Evolutionary conservation across 2,888 invertebrate species (phyloP).

Genomic region (Desoria tigrina): DNA sequence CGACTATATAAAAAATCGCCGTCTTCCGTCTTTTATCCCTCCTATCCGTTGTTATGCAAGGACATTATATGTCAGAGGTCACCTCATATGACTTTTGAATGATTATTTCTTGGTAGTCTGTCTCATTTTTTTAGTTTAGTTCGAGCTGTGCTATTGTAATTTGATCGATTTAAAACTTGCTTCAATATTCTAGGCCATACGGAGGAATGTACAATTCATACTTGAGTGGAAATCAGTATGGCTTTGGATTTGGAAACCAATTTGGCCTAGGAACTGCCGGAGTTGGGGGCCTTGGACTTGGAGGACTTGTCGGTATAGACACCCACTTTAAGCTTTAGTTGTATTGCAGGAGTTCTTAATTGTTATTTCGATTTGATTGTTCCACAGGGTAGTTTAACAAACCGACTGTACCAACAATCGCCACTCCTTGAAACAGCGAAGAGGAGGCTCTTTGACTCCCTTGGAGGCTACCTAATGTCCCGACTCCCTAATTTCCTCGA

Average conservation of each 20-base stretch:
- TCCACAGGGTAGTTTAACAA: no score
- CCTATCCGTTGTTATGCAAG: slow-evolving; percentile 1
- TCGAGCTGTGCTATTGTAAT: no score
- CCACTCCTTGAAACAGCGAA: slow-evolving; percentile 28
- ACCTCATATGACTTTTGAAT: neutral
- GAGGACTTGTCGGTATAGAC: slow-evolving; percentile 14
- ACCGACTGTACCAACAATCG: slow-evolving; percentile 1
- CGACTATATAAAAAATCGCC: neutral
- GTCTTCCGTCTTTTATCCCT: slow-evolving; percentile 14
- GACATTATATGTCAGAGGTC: no score
- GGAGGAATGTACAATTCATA: slow-evolving; percentile 9
- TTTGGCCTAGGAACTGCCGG: slow-evolving; percentile 15
- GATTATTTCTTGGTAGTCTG: slow-evolving; percentile 15
- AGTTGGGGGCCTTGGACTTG: slow-evolving; percentile 10
- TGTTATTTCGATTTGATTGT: no score
- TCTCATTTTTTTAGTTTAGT: neutral
- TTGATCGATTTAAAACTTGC: no score
- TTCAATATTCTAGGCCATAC: neutral
- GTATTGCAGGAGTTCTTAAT: neutral
- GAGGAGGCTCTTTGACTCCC: slow-evolving; percentile 33
- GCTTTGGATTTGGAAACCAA: slow-evolving; percentile 24
- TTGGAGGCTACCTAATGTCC: slow-evolving; percentile 34
- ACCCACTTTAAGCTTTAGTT: neutral
- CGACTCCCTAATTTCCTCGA: slow-evolving; percentile 33
- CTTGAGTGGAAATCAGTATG: slow-evolving; percentile 12